Evolutionary conservation across 2,113 vertebrate genomes (phyloP).

Genomic region (Symphodus melops): DNA sequence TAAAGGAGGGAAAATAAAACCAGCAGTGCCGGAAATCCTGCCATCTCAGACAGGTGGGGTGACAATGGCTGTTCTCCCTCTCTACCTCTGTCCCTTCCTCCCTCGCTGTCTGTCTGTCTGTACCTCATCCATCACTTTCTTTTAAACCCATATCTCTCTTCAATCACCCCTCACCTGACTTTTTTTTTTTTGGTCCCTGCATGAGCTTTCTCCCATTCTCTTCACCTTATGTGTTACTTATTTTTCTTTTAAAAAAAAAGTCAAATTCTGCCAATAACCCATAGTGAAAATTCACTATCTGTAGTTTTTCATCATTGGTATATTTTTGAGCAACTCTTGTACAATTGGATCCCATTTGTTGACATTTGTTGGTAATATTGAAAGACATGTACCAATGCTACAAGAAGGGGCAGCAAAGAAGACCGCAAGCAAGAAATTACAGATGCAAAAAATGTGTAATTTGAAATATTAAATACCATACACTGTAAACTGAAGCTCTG

Average conservation of each 20-base stretch:
- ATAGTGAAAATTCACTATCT: no score
- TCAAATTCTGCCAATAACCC: no score
- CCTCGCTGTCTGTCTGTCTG: slow-evolving; percentile 9
- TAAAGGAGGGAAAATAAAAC: slow-evolving; percentile 64
- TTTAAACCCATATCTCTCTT: slow-evolving; percentile 1
- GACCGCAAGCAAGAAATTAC: no score
- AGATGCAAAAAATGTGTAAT: no score
- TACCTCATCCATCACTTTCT: slow-evolving; percentile 23
- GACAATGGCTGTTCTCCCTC: slow-evolving; percentile 46
- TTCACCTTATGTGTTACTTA: neutral
- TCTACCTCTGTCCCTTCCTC: neutral
- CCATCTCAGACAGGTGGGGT: slow-evolving; percentile 60
- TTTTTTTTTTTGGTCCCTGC: neutral
- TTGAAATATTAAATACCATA: no score
- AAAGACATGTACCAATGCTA: no score
- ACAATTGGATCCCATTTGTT: no score
- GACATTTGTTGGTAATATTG: no score
- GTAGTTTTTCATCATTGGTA: no score
- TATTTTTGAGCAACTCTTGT: no score
- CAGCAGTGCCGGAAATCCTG: slow-evolving; percentile 62
- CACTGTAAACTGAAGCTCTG: no score
- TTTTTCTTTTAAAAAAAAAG: neutral
- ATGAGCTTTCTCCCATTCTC: neutral
- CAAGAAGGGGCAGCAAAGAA: no score
- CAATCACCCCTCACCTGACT: slow-evolving; percentile 18